Base-by-base conservation (phyloP, 2,888 invertebrate species). In the Tachystola acroxantha region DNA sequence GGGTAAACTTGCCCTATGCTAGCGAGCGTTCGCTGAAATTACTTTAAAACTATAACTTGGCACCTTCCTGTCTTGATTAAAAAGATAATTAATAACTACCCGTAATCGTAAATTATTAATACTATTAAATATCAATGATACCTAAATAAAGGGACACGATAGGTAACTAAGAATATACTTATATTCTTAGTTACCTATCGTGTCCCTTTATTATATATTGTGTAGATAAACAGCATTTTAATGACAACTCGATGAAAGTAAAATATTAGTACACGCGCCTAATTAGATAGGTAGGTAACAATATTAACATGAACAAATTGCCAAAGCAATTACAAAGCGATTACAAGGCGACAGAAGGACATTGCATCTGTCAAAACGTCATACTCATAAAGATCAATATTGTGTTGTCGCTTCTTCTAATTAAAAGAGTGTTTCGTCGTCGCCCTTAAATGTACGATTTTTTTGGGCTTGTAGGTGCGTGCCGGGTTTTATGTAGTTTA, bases 1-100 rank as follows among this genome's bases (percentile, higher is more conserved):
- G 80, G 80, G 80, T 75, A 66, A 70, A 65, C 62, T 65, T 59
- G 55, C 64, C 50, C 63, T 53, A 51, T 58, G 53, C 53, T 57
- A 51, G 50, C 52, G 49, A 48, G 47, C 48, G 46, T 33, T 26
- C 46, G 39, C 37, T 45, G 37, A 56, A 57, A 60, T 65, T 65
- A 68, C 57, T 68, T 57, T 45, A 49, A 62, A 72, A 72, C 71
- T 74, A 73, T 57, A 53, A 50, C 46, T 43, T 48, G 7, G n/a
- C 24, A n/a, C 24, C 24, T 24, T n/a, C n/a, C 16, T 16, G 3
- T 6, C 3, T 16, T 16, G 16, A 16, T 16, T 16, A 16, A 16
- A 16, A 16, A 16, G 6, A 6, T 16, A 16, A 16, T 16, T 16
- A 28, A n/a, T n/a, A n/a, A n/a, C n/a, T n/a, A n/a, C n/a, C n/a